phyloP scores from a whole-genome alignment of 2,797 vertebrate species.

The Lates japonicus region DNA sequence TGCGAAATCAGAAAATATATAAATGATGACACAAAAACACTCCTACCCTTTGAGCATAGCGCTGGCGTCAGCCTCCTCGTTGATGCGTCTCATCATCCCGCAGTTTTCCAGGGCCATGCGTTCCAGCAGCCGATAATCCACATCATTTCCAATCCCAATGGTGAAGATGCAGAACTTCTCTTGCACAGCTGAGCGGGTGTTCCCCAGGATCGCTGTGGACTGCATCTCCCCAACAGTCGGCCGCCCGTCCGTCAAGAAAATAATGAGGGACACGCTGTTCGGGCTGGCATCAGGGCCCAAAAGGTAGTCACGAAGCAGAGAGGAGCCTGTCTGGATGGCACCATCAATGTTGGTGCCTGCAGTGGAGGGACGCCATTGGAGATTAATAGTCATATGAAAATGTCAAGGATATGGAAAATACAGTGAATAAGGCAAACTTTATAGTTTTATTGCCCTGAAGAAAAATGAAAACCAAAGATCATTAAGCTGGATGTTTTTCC shows the following conservation, averaged over 20 bases:
- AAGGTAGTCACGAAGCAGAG: constrained; percentile 88
- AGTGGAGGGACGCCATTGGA: not conserved
- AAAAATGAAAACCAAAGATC: constrained; percentile 2
- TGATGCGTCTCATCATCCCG: constrained; percentile 90
- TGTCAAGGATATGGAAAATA: not conserved
- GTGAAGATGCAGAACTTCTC: constrained; percentile 95
- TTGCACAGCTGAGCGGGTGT: constrained; percentile 87
- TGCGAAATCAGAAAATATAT: no score
- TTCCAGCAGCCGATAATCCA: constrained; percentile 93
- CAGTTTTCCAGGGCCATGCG: constrained; percentile 96
- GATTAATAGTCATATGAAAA: not conserved
- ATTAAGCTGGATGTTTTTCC: constrained; percentile 19
- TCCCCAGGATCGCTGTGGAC: constrained; percentile 89
- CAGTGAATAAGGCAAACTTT: not conserved
- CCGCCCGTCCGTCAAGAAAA: constrained; percentile 95
- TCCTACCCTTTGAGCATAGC: constrained; percentile 92
- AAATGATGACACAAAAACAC: no score
- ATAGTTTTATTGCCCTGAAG: not conserved
- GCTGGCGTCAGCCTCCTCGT: constrained; percentile 90
- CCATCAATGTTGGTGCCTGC: constrained; percentile 93
- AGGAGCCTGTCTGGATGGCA: constrained; percentile 89
- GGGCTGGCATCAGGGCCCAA: constrained; percentile 79
- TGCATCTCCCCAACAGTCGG: constrained; percentile 91
- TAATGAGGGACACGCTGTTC: constrained; percentile 92
- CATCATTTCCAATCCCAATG: constrained; percentile 93